phyloP scores from a whole-genome alignment of 2,888 invertebrate species.

The Chloroclysta siterata region DNA sequence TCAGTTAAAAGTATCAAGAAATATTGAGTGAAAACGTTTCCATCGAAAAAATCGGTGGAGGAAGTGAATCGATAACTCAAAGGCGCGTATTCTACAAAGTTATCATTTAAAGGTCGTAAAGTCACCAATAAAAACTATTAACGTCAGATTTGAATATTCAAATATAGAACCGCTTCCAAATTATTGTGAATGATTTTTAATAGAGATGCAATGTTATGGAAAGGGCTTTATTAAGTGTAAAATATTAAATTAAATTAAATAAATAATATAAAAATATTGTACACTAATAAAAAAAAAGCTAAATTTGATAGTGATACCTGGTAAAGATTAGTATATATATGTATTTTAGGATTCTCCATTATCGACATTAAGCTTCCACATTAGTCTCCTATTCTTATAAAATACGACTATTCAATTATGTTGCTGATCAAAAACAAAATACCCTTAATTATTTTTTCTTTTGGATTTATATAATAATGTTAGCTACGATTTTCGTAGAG shows the following conservation, averaged over 20 bases:
- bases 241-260: background rate
- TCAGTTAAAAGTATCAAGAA: conserved; percentile 5
- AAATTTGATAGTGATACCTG: too few relatives aligned
- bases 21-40: conserved; percentile 20
- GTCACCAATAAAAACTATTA: conserved; percentile 81
- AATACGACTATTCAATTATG: background rate
- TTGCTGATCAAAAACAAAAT: background rate
- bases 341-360: too few relatives aligned
- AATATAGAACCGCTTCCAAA: conserved; percentile 70
- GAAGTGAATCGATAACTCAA: conserved; percentile 56
- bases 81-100: conserved; percentile 59
- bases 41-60: conserved; percentile 43
- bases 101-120: conserved; percentile 79
- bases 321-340: too few relatives aligned
- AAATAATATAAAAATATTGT: too few relatives aligned
- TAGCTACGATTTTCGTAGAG: conserved; percentile 53
- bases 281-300: too few relatives aligned
- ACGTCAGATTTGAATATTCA: conserved; percentile 75
- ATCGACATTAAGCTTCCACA: too few relatives aligned
- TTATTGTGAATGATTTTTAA: conserved; percentile 63
- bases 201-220: conserved; percentile 37
- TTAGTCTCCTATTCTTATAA: background rate
- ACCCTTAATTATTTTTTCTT: background rate
- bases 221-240: conserved; percentile 19
- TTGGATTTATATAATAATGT: conserved; percentile 8